phyloP scores from a whole-genome alignment of 2,888 invertebrate genomes.

The Stenichneumon culpator region DNA sequence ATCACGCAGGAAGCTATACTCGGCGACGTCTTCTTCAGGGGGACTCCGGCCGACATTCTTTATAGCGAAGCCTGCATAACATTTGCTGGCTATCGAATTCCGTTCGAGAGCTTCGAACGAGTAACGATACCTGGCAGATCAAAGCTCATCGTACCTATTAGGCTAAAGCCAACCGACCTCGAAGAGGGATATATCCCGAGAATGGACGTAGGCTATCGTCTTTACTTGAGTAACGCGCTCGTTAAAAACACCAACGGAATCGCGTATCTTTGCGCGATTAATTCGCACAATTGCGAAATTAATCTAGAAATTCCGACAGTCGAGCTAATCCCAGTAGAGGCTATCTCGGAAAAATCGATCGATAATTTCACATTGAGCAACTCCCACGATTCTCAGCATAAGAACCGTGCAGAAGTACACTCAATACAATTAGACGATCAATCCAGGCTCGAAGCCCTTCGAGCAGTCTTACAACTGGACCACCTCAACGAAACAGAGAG shows the following conservation, averaged over 20 bases:
- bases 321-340: not conserved
- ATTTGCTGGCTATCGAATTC: too few relatives aligned
- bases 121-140: conserved; percentile 4
- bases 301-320: too few relatives aligned
- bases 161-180: conserved; percentile 13
- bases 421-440: not conserved
- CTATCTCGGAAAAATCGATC: not conserved
- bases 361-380: too few relatives aligned
- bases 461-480: not conserved
- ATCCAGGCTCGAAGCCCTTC: not conserved
- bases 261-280: not conserved
- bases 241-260: conserved; percentile 2
- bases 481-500: not conserved
- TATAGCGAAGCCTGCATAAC: too few relatives aligned
- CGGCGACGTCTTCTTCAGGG: too few relatives aligned
- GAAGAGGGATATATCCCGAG: conserved; percentile 20
- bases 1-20: not conserved
- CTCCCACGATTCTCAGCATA: too few relatives aligned
- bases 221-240: conserved; percentile 36
- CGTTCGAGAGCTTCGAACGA: too few relatives aligned
- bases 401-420: not conserved
- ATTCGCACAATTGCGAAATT: not conserved
- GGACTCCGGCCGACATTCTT: too few relatives aligned
- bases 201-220: not conserved
- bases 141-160: not conserved